phyloP scores from a whole-genome alignment of 2,797 vertebrate genomes.

The Taeniopygia guttata region DNA sequence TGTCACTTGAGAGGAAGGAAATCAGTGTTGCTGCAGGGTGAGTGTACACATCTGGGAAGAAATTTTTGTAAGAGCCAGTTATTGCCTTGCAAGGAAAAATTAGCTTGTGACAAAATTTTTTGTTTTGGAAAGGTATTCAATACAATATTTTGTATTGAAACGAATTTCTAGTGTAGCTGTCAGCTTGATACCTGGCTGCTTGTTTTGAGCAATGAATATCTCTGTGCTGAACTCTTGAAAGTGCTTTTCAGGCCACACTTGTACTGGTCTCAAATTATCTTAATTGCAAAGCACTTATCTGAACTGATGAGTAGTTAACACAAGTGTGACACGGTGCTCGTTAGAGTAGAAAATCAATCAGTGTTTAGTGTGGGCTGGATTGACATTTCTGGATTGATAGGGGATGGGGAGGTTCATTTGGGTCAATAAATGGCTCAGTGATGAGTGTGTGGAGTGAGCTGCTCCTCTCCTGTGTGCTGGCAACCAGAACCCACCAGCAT shows the following conservation, averaged over 20 bases:
- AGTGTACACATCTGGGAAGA: background rate
- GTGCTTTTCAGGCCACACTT: background rate
- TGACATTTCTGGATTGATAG: background rate
- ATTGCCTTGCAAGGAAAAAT: background rate
- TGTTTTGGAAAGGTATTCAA: background rate
- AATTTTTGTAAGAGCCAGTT: background rate
- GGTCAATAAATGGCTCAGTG: background rate
- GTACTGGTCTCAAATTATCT: background rate
- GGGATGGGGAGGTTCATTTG: background rate
- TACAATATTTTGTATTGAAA: no score
- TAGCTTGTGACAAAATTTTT: background rate
- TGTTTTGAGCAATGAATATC: background rate
- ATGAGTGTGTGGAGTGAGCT: background rate
- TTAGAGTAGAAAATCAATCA: slow-evolving; percentile 1
- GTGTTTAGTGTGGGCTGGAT: background rate
- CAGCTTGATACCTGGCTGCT: background rate
- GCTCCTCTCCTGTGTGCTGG: background rate
- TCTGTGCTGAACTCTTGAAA: background rate
- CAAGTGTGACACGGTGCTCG: background rate
- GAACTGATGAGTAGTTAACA: slow-evolving; percentile 16
- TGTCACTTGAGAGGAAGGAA: background rate
- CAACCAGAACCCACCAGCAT: background rate
- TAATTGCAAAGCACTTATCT: slow-evolving; percentile 52
- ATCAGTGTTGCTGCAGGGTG: background rate
- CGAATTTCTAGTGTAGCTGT: background rate